Conservation (phyloP, 2,113 vertebrate genomes). For the Ceyx cyanopectus region DNA sequence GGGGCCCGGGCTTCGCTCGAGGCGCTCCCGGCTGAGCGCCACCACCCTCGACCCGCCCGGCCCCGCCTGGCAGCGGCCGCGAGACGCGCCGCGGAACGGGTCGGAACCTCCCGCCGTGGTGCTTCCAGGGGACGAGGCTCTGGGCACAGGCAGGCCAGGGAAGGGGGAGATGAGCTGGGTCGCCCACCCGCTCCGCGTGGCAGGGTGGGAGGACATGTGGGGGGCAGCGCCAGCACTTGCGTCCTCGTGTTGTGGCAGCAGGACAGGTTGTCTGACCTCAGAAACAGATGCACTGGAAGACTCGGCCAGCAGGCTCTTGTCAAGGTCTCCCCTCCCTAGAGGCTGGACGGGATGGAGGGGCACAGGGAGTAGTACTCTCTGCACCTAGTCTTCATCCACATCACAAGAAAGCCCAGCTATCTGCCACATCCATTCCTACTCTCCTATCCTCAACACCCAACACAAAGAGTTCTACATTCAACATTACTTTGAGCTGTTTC, state of each 20-base stretch:
- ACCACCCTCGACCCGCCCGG: not conserved
- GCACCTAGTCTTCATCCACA: not conserved
- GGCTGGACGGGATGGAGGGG: not conserved
- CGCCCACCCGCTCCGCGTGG: too few relatives aligned
- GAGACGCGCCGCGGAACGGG: too few relatives aligned
- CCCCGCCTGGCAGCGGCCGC: not conserved
- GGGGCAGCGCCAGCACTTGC: not conserved
- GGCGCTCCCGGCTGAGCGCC: not conserved
- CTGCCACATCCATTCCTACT: not conserved
- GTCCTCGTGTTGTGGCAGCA: not conserved
- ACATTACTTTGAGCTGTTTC: not conserved
- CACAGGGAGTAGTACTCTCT: accelerated
- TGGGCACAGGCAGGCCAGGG: not conserved
- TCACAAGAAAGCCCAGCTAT: not conserved
- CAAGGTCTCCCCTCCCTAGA: not conserved
- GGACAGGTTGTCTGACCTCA: not conserved
- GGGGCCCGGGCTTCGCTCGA: not conserved
- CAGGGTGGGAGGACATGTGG: accelerated
- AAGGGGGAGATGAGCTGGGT: too few relatives aligned
- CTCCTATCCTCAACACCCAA: not conserved
- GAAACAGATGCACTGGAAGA: not conserved
- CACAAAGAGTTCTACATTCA: not conserved
- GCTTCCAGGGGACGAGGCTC: not conserved
- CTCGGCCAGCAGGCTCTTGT: not conserved
- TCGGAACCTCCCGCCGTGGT: not conserved